Conservation (phyloP, 64 coral and sea anemone genomes). For the Montipora capricornis region DNA sequence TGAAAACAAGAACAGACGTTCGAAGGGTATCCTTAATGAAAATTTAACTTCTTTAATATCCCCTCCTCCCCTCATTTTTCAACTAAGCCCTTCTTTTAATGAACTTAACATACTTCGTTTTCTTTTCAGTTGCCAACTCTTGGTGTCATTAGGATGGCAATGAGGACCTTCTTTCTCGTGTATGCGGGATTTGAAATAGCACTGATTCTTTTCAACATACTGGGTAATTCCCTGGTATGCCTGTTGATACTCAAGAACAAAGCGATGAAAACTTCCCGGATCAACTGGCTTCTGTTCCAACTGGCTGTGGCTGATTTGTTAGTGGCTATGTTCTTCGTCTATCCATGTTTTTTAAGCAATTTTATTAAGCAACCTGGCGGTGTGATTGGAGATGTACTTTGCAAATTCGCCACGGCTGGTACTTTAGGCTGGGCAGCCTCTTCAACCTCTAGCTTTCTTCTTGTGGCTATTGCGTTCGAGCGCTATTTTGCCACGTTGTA, state of each 20-base stretch:
- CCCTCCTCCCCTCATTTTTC: no score
- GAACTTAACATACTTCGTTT: no score
- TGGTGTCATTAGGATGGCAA: neutral
- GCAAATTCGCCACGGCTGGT: slow-evolving; percentile 22
- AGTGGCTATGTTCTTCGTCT: slow-evolving; percentile 22
- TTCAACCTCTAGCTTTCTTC: slow-evolving; percentile 23
- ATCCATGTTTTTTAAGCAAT: neutral
- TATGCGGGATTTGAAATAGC: neutral
- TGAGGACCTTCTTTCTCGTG: neutral
- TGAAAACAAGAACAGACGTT: no score
- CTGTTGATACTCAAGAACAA: slow-evolving; percentile 24
- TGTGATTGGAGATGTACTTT: slow-evolving; percentile 16
- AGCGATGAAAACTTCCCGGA: slow-evolving; percentile 37
- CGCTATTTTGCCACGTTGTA: slow-evolving; percentile 42
- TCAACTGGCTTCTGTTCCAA: slow-evolving; percentile 52
- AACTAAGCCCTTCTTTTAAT: no score
- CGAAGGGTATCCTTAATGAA: no score
- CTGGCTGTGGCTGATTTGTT: slow-evolving; percentile 60
- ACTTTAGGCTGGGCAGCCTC: slow-evolving; percentile 22
- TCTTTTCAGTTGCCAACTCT: no score
- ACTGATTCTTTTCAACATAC: slow-evolving; percentile 35
- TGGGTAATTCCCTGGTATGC: slow-evolving; percentile 59
- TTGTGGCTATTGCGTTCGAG: slow-evolving; percentile 46
- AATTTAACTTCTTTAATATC: no score
- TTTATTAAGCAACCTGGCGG: slow-evolving; percentile 43